Conservation (phyloP, 2,113 vertebrate species). For the Lampris incognitus region DNA sequence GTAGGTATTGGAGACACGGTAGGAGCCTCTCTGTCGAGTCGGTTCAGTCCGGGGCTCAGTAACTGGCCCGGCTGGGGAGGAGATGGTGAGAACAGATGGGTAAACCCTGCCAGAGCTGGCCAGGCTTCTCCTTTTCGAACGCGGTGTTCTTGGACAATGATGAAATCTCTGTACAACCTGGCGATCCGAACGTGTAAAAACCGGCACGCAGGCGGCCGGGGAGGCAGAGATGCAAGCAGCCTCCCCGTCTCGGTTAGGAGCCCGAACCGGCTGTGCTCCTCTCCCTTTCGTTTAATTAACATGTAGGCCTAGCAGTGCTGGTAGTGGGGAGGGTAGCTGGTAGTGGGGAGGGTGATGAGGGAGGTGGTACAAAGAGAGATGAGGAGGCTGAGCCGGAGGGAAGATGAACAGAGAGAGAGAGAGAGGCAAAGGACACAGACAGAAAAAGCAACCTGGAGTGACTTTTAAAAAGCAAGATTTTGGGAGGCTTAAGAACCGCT, state of each 20-base stretch:
- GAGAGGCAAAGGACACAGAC: conserved; percentile 6
- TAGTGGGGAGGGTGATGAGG: conserved; percentile 28
- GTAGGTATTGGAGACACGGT: conserved; percentile 18
- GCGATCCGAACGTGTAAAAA: conserved; percentile 40
- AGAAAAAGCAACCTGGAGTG: neutral
- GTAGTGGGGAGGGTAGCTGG: conserved; percentile 30
- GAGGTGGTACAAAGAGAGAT: conserved; percentile 20
- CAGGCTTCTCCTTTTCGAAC: conserved; percentile 46
- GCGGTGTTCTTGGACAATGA: conserved; percentile 42
- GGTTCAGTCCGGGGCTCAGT: conserved; percentile 15
- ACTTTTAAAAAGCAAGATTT: neutral
- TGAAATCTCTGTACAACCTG: conserved; percentile 41
- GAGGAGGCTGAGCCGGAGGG: conserved; percentile 12
- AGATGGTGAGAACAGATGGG: conserved; percentile 47
- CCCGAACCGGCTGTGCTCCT: conserved; percentile 41
- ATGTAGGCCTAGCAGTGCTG: conserved; percentile 32
- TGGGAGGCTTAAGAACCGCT: neutral
- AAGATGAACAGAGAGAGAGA: conserved; percentile 13
- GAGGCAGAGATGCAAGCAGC: conserved; percentile 44
- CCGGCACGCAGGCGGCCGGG: neutral
- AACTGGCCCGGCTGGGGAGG: conserved; percentile 11
- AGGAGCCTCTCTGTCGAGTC: conserved; percentile 21
- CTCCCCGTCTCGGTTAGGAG: conserved; percentile 33
- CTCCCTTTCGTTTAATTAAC: conserved; percentile 54
- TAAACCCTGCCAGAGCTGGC: conserved; percentile 20